These are phyloP conservation scores for Peromyscus eremicus DNA, from an alignment of 2,797 vertebrate species.

Conservation along the genomic window DNA sequence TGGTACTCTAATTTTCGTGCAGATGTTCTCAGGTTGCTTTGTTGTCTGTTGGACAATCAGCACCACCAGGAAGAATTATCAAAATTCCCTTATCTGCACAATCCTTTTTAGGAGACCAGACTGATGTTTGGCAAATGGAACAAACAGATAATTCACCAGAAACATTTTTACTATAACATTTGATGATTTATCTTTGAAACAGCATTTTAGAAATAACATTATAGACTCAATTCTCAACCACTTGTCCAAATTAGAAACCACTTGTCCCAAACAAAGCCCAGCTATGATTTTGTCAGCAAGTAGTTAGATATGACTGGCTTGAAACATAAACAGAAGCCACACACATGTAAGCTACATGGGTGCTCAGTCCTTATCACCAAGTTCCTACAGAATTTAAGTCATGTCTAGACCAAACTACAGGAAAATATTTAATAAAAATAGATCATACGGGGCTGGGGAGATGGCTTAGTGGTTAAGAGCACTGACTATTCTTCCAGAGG, in stretches of 20 bases:
- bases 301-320: constrained; percentile 11
- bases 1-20: constrained; percentile 48
- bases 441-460: neutral
- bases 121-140: constrained; percentile 48
- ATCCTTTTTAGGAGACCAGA: constrained; percentile 54
- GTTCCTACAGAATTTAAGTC: constrained; percentile 25
- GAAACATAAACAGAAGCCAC: constrained; percentile 3
- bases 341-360: neutral
- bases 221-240: constrained; percentile 49
- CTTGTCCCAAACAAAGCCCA: constrained; percentile 18
- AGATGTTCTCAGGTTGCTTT: neutral
- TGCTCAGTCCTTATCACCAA: neutral
- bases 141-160: constrained; percentile 52
- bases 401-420: neutral
- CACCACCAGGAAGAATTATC: neutral
- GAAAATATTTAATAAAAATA: constrained; percentile 26
- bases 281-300: constrained; percentile 46
- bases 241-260: constrained; percentile 62
- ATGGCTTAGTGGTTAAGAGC: too few species aligned
- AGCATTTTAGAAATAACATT: constrained; percentile 58
- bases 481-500: too few species aligned
- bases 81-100: constrained; percentile 33
- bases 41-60: neutral
- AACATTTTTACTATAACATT: constrained; percentile 43
- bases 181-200: constrained; percentile 65